phyloP scores from a whole-genome alignment of 2,797 vertebrate species.

The Aulostomus chinensis region DNA sequence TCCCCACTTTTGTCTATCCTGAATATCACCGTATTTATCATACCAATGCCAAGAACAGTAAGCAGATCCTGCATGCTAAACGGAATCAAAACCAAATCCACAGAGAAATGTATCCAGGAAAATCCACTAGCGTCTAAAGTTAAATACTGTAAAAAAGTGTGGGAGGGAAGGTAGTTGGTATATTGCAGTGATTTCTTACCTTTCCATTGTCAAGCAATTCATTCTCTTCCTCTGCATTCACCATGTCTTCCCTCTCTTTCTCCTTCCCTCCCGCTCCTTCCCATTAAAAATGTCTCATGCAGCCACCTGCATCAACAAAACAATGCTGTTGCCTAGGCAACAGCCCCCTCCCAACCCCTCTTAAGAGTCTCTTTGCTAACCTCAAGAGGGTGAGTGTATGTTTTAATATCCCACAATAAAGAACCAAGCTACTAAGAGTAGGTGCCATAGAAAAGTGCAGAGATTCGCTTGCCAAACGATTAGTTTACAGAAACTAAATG shows the following conservation, averaged over 20 bases:
- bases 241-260: conserved; percentile 50
- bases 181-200: conserved; percentile 18
- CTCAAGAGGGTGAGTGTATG: conserved; percentile 23
- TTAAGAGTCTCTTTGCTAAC: conserved; percentile 36
- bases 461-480: too few species aligned
- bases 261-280: conserved; percentile 22
- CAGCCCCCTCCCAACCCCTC: conserved; percentile 57
- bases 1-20: too few species aligned
- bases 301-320: conserved; percentile 67
- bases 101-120: too few species aligned
- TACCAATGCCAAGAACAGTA: too few species aligned
- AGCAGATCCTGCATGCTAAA: too few species aligned
- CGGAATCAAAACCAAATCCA: too few species aligned
- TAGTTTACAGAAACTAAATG: too few species aligned
- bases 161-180: too few species aligned
- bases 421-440: conserved; percentile 25
- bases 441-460: conserved; percentile 37
- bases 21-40: too few species aligned
- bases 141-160: too few species aligned
- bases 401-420: conserved; percentile 48
- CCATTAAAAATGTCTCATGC: conserved; percentile 44
- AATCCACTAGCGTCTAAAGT: too few species aligned
- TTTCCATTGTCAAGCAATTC: conserved; percentile 7
- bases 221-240: conserved; percentile 17
- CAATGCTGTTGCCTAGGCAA: conserved; percentile 66